Evolutionary conservation across 2,888 invertebrate genomes (phyloP).

Genomic region (Epinotia bilunana): DNA sequence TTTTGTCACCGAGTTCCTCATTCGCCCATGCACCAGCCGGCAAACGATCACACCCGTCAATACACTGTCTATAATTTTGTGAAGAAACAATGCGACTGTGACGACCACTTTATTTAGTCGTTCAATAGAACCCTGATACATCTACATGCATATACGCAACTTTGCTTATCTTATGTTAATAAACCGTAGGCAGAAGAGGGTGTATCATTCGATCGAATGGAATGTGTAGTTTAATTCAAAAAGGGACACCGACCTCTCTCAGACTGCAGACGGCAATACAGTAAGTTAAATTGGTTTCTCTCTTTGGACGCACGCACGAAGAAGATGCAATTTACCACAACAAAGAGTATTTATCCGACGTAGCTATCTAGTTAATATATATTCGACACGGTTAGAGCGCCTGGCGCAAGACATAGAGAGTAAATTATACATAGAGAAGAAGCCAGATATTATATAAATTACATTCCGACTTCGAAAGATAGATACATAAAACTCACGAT

Average conservation of each 20-base stretch:
- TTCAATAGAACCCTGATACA: background rate
- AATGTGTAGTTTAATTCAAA: constrained; percentile 12
- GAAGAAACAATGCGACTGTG: too few relatives aligned
- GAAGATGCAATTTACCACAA: constrained; percentile 21
- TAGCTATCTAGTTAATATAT: constrained; percentile 7
- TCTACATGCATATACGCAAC: background rate
- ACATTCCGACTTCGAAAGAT: too few relatives aligned
- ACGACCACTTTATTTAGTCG: too few relatives aligned
- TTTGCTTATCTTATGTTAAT: background rate
- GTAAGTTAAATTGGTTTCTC: constrained; percentile 24
- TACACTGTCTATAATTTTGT: too few relatives aligned
- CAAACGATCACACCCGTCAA: too few relatives aligned
- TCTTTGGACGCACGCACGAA: constrained; percentile 1
- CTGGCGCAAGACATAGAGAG: background rate
- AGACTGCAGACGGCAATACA: constrained; percentile 6
- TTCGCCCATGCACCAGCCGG: too few relatives aligned
- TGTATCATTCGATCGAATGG: background rate
- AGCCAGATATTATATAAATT: too few relatives aligned
- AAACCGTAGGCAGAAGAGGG: background rate
- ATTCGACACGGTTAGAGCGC: background rate
- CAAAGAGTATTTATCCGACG: constrained; percentile 8
- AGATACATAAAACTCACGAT: too few relatives aligned
- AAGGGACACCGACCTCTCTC: background rate
- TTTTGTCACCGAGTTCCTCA: too few relatives aligned
- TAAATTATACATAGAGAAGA: too few relatives aligned